These are phyloP conservation scores for Leptodirus hochenwartii DNA, from an alignment of 2,888 invertebrate genomes.

Conservation along the genomic window DNA sequence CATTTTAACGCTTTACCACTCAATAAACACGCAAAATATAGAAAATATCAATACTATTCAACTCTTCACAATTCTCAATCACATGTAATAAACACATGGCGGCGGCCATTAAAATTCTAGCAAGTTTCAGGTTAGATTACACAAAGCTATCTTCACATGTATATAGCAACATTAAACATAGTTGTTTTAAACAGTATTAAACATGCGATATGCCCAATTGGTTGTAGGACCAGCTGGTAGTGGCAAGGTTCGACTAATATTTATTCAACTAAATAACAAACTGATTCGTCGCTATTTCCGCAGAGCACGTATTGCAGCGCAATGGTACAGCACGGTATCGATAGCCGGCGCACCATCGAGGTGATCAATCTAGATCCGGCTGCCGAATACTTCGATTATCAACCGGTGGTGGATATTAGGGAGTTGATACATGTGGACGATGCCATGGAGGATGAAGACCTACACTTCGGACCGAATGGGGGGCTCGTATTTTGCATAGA, in stretches of 20 bases:
- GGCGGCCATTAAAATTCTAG: too few relatives aligned
- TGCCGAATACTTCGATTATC: constrained; percentile 88
- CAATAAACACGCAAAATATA: too few relatives aligned
- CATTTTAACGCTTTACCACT: too few relatives aligned
- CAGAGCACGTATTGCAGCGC: constrained; percentile 89
- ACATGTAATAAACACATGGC: too few relatives aligned
- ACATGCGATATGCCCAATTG: constrained; percentile 85
- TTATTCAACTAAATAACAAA: constrained; percentile 3
- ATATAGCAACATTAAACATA: too few relatives aligned
- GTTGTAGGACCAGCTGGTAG: constrained; percentile 95
- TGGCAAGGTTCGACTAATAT: constrained; percentile 55
- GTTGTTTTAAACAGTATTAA: too few relatives aligned
- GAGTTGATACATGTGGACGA: constrained; percentile 89
- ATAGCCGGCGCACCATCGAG: constrained; percentile 53
- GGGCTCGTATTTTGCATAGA: constrained; percentile 91
- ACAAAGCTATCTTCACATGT: too few relatives aligned
- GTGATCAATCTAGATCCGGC: constrained; percentile 97
- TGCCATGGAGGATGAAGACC: constrained; percentile 89
- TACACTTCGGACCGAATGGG: constrained; percentile 93
- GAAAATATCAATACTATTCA: too few relatives aligned
- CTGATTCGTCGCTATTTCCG: constrained; percentile 15
- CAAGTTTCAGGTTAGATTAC: too few relatives aligned
- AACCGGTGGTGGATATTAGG: constrained; percentile 66
- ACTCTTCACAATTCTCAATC: too few relatives aligned
- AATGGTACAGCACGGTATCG: constrained; percentile 70